Evolutionary conservation across 2,888 invertebrate species (phyloP), one percentile per base, ranked within the genome.

Genomic region (Halictus quadricinctus): DNA sequence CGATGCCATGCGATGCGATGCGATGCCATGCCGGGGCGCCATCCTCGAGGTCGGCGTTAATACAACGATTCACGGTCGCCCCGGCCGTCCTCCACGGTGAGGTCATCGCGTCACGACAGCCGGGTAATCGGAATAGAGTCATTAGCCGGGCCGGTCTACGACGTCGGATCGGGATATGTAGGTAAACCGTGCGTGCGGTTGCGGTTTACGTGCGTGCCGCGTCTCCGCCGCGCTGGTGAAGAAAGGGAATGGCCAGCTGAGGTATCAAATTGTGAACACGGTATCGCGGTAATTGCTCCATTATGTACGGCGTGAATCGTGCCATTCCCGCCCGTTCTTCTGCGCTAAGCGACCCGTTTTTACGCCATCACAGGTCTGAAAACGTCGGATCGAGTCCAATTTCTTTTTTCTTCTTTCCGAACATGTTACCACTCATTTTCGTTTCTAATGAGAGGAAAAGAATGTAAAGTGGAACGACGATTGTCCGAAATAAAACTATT

Each of bases 121-220:
- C 79, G 79, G 73, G 81, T 87, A 87, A 87, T 87, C 80, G 86
- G 81, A 86, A 90, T 90, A 86, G 86, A 90, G 88, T 90, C 91
- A 77, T 88, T 84, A 87, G 69, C 50, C 66, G 72, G 72, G 54
- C 48, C 54, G 43, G 13, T 66, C 58, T 21, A 1, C 15, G 54
- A 54, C 73, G n/a, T 36, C 54, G 18, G 46, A 50, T 43, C n/a
- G 18, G 50, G 70, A 46, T 21, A 70, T n/a, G 29, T 46, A 41
- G 76, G 46, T 48, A 69, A 43, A 29, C n/a, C 29, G n/a, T 66
- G 73, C 46, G 46, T 46, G 72, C 48, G 72, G 46, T 72, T 72
- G 72, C 72, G 72, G 46, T 72, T 58, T 72, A 72, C 36, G 36
- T 73, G 73, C 73, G 48, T 72, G 48, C 48, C n/a, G 12, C 58